Conservation (phyloP, 1,140 invertebrate species). For the Zaprionus taronus region DNA sequence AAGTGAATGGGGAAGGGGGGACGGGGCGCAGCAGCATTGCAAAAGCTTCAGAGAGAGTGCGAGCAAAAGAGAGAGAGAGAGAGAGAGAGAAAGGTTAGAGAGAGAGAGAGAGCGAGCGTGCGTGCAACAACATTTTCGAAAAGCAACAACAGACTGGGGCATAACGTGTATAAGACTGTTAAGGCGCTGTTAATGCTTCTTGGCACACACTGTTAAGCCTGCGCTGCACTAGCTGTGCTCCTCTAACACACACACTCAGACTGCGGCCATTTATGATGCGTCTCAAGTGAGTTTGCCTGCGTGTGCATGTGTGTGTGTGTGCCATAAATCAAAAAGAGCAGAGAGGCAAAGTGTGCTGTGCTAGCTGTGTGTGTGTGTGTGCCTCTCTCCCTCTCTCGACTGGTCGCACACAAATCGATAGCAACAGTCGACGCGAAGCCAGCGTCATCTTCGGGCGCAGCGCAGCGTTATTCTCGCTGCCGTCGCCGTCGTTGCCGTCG, state of each 20-base stretch:
- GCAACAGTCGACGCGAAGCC: slow-evolving; percentile 21
- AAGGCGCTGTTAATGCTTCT: slow-evolving; percentile 6
- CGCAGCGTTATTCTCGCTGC: slow-evolving; percentile 45
- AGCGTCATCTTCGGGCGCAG: slow-evolving; percentile 46
- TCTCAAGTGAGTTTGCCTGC: slow-evolving; percentile 7
- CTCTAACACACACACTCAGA: slow-evolving; percentile 44
- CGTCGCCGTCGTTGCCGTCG: slow-evolving; percentile 11
- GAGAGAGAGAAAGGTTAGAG: slow-evolving; percentile 11
- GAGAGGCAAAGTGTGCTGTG: neutral
- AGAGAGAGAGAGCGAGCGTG: slow-evolving; percentile 24
- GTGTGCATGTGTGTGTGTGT: slow-evolving; percentile 24
- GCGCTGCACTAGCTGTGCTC: slow-evolving; percentile 45
- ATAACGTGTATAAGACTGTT: slow-evolving; percentile 43
- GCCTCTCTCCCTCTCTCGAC: slow-evolving; percentile 4
- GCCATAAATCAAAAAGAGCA: slow-evolving; percentile 55
- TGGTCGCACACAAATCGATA: slow-evolving; percentile 44
- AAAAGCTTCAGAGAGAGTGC: slow-evolving; percentile 35
- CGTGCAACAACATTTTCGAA: slow-evolving; percentile 54
- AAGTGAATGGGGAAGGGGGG: slow-evolving; percentile 1
- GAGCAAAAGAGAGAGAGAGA: neutral
- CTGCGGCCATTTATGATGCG: slow-evolving; percentile 36
- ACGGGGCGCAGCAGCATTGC: slow-evolving; percentile 22
- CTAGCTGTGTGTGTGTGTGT: neutral
- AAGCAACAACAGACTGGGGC: slow-evolving; percentile 23
- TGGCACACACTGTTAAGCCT: slow-evolving; percentile 31